These are phyloP conservation scores for Andinoacara biseriatus DNA, from an alignment of 2,113 vertebrate species.

Conservation along the genomic window DNA sequence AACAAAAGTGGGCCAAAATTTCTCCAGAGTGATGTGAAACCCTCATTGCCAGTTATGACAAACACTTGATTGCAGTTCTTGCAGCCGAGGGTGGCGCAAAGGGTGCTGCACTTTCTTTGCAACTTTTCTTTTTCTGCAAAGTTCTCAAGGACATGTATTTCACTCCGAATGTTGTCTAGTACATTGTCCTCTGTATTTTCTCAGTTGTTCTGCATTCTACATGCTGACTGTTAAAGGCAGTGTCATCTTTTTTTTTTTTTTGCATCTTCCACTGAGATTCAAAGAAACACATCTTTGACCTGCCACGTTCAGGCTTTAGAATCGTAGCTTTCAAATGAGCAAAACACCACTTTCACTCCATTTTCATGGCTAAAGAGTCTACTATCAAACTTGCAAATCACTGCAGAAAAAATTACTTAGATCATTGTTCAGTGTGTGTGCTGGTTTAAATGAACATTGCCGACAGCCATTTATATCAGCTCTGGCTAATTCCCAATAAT, in stretches of 20 bases:
- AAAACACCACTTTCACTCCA: not conserved
- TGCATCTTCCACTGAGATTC: not conserved
- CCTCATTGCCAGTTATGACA: too few relatives aligned
- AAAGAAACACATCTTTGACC: not conserved
- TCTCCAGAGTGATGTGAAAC: too few relatives aligned
- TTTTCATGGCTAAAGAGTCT: not conserved
- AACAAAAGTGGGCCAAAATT: too few relatives aligned
- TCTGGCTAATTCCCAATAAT: not conserved
- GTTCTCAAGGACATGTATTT: not conserved
- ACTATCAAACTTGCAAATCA: not conserved
- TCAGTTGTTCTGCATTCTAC: fast-evolving
- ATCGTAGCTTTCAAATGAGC: not conserved
- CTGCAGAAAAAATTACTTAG: not conserved
- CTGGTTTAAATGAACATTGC: not conserved
- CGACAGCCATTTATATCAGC: not conserved
- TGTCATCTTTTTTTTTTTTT: not conserved
- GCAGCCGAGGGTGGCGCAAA: too few relatives aligned
- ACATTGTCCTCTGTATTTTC: not conserved
- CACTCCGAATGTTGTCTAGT: not conserved
- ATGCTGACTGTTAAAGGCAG: not conserved
- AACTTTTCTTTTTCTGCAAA: not conserved
- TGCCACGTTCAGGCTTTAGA: not conserved
- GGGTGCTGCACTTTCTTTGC: not conserved
- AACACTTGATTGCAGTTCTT: too few relatives aligned
- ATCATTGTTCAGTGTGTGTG: not conserved